Percentiles rank a stretch among this genome's conserved stretches.
These are phyloP conservation scores for Dasysyrphus tricinctus DNA, from an alignment of 2,888 invertebrate genomes.

Conservation along the genomic window DNA sequence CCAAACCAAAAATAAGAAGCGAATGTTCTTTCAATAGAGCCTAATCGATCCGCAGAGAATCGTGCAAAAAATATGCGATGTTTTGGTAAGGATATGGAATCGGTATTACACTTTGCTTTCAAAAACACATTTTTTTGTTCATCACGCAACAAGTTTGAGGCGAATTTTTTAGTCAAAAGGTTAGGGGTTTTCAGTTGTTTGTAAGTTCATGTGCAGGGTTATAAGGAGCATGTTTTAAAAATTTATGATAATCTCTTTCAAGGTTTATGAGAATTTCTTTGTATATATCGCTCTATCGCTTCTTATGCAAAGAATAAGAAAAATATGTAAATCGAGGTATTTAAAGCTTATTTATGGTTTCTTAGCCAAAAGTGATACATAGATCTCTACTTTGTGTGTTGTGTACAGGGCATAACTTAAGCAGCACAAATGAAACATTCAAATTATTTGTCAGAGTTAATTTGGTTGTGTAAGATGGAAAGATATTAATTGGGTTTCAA, in stretches of 20 bases:
- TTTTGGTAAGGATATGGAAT: neutral
- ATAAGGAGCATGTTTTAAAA: conserved; percentile 36
- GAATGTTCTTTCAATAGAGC: conserved; percentile 20
- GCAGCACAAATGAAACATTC: conserved; percentile 6
- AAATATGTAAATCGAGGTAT: conserved; percentile 58
- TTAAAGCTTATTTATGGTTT: conserved; percentile 41
- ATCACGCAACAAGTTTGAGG: conserved; percentile 58
- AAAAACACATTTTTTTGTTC: conserved; percentile 13
- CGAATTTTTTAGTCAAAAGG: conserved; percentile 38
- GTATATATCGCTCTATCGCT: conserved; percentile 9
- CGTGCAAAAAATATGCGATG: conserved; percentile 13
- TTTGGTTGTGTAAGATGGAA: neutral
- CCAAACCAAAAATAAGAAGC: neutral
- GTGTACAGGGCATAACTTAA: conserved; percentile 3
- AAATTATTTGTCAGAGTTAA: conserved; percentile 27
- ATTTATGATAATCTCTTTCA: conserved; percentile 51
- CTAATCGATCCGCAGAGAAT: conserved; percentile 25
- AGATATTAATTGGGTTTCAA: neutral
- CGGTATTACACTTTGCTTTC: neutral
- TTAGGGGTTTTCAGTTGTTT: neutral
- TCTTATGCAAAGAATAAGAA: neutral
- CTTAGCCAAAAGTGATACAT: conserved; percentile 6
- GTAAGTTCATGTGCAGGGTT: neutral
- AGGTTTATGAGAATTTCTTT: conserved; percentile 25
- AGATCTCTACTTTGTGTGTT: conserved; percentile 8